Conservation (phyloP, 2,888 invertebrate species). For the Torymus auratus region DNA sequence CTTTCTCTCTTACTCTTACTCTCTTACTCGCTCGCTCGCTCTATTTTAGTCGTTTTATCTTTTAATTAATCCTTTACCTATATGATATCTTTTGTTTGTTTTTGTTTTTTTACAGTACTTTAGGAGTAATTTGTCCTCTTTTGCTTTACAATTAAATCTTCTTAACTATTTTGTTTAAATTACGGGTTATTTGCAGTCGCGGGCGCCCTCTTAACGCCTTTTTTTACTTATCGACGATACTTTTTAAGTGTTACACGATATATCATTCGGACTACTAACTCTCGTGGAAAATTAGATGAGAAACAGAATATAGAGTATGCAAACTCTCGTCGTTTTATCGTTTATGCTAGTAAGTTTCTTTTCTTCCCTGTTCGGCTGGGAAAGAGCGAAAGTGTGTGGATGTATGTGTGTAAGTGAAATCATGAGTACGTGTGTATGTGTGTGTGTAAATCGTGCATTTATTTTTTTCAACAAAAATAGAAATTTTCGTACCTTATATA, state of each 20-base stretch:
- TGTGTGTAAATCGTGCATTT: no score
- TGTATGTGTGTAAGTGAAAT: no score
- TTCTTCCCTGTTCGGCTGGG: no score
- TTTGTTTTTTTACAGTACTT: slow-evolving; percentile 53
- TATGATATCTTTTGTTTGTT: no score
- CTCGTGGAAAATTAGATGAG: not conserved
- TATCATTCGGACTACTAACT: slow-evolving; percentile 25
- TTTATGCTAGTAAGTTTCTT: no score
- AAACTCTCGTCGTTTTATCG: slow-evolving; percentile 26
- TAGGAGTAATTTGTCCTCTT: slow-evolving; percentile 35
- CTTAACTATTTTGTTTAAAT: slow-evolving; percentile 49
- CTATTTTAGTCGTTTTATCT: slow-evolving; percentile 44
- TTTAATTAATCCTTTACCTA: not conserved
- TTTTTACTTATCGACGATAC: slow-evolving; percentile 32
- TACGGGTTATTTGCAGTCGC: slow-evolving; percentile 49
- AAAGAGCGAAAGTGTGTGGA: no score
- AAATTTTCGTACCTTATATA: not conserved
- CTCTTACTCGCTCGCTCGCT: not conserved
- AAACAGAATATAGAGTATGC: slow-evolving; percentile 2
- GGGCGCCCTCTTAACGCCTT: slow-evolving; percentile 22
- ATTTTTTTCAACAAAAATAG: not conserved
- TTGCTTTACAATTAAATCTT: slow-evolving; percentile 43
- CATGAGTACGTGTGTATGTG: no score
- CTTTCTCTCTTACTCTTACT: no score
- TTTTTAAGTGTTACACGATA: slow-evolving; percentile 35